phyloP scores from a whole-genome alignment of 2,797 vertebrate species.

The Darevskia mixta region DNA sequence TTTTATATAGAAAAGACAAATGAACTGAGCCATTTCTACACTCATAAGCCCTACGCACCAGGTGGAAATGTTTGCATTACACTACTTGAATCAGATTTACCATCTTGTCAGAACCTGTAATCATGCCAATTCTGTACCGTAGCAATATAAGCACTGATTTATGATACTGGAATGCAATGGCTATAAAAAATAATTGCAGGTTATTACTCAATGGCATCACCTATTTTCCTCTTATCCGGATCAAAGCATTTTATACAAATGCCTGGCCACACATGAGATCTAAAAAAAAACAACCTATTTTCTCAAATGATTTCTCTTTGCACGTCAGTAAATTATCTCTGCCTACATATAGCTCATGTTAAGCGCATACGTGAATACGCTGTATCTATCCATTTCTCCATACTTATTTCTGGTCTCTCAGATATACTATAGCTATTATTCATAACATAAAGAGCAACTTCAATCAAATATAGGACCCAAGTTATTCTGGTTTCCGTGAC shows the following conservation, averaged over 20 bases:
- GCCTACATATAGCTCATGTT: not conserved
- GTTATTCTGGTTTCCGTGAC: not conserved
- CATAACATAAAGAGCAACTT: not conserved
- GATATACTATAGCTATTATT: not conserved
- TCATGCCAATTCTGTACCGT: not conserved
- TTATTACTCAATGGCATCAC: not conserved
- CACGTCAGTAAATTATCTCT: not conserved
- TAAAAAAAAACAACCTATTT: not conserved
- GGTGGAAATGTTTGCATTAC: not conserved
- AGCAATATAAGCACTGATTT: slow-evolving; percentile 21
- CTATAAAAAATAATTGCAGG: slow-evolving; percentile 26
- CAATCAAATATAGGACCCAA: not conserved
- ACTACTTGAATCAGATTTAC: not conserved
- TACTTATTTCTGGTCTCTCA: not conserved
- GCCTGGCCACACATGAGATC: not conserved
- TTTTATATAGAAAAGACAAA: not conserved
- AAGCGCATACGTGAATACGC: too few species aligned
- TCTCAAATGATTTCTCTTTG: not conserved
- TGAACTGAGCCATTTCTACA: not conserved
- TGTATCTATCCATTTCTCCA: not conserved
- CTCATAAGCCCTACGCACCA: not conserved
- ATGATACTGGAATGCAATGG: not conserved
- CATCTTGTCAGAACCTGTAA: slow-evolving; percentile 14
- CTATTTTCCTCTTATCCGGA: slow-evolving; percentile 13
- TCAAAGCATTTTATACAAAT: slow-evolving; percentile 13